phyloP scores from a whole-genome alignment of 1,140 invertebrate genomes.

The Panulirus ornatus region DNA sequence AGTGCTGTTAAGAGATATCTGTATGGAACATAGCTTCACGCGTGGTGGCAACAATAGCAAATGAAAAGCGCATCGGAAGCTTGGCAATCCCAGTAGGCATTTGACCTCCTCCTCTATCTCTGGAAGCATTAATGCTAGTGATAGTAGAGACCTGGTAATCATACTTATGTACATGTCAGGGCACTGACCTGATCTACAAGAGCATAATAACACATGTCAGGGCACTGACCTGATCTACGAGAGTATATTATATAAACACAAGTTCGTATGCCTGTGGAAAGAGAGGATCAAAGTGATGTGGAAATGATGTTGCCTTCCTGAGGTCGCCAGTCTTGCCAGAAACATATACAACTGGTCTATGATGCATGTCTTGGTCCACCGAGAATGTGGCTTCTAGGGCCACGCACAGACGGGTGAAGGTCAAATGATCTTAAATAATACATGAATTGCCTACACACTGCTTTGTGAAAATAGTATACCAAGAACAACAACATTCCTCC shows the following conservation, averaged over 20 bases:
- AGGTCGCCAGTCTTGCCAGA: constrained; percentile 44
- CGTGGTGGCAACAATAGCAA: constrained; percentile 41
- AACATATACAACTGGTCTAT: constrained; percentile 52
- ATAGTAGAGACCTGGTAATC: background rate
- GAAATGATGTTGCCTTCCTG: constrained; percentile 26
- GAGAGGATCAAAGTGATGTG: constrained; percentile 28
- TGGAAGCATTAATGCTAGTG: background rate
- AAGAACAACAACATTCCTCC: constrained; percentile 14
- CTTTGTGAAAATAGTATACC: constrained; percentile 49
- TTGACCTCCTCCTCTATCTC: background rate
- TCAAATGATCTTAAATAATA: constrained; percentile 48
- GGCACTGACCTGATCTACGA: background rate
- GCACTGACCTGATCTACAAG: no score
- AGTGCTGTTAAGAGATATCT: background rate
- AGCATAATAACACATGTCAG: background rate
- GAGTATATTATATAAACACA: background rate
- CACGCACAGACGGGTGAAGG: constrained; percentile 60
- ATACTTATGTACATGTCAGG: background rate
- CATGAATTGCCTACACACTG: constrained; percentile 53
- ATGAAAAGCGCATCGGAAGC: constrained; percentile 18
- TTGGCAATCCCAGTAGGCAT: constrained; percentile 43
- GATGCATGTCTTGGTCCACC: constrained; percentile 64
- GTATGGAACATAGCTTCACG: constrained; percentile 16
- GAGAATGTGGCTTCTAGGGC: constrained; percentile 60
- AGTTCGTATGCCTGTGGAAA: background rate